Evolutionary conservation across 2,888 invertebrate species (phyloP).

Genomic region (Tenthredo mesomela): DNA sequence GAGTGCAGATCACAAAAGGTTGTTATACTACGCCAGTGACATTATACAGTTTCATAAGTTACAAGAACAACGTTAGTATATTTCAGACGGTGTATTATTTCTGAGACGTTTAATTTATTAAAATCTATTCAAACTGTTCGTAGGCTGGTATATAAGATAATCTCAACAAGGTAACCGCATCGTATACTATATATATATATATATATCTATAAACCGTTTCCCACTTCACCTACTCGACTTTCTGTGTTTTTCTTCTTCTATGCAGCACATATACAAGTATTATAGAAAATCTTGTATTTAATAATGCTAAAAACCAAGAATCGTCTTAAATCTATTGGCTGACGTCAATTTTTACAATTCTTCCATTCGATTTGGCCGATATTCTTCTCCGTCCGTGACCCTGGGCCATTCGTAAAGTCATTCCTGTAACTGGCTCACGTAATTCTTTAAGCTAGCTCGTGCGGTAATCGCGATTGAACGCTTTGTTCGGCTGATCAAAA

Average conservation of each 20-base stretch:
- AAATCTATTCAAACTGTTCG: constrained; percentile 47
- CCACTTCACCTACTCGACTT: constrained; percentile 18
- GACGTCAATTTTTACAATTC: neutral
- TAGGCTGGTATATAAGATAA: constrained; percentile 41
- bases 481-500: neutral
- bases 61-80: constrained; percentile 39
- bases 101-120: constrained; percentile 45
- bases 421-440: constrained; percentile 20
- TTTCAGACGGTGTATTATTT: constrained; percentile 35
- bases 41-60: constrained; percentile 35
- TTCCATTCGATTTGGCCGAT: neutral
- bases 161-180: constrained; percentile 40
- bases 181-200: neutral
- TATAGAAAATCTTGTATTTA: neutral
- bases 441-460: neutral
- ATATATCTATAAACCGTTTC: neutral
- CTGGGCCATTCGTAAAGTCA: neutral
- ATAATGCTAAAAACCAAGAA: neutral
- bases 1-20: constrained; percentile 35
- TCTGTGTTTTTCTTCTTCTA: neutral
- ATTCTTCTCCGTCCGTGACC: constrained; percentile 16
- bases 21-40: constrained; percentile 25
- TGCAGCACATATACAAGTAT: neutral
- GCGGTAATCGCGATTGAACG: constrained; percentile 10
- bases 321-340: neutral